phyloP scores from a whole-genome alignment of 2,797 vertebrate genomes.

The Girardinus metallicus region DNA sequence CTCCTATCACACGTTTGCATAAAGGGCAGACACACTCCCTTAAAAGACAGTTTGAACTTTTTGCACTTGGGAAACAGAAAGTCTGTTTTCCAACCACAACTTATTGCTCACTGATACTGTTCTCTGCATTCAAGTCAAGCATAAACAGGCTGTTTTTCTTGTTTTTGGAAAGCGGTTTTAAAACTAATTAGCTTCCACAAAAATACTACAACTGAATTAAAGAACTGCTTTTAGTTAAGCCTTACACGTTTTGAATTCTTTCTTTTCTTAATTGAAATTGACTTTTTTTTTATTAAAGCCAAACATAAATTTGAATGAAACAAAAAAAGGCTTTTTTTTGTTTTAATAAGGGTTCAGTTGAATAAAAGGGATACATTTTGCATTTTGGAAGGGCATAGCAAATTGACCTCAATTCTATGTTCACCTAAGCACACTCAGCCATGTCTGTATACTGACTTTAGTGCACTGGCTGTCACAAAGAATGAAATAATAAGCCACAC shows the following conservation, averaged over 20 bases:
- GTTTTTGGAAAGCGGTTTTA: neutral
- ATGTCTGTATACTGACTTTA: conserved; percentile 32
- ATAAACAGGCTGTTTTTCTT: conserved; percentile 3
- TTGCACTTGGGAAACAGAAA: neutral
- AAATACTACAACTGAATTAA: neutral
- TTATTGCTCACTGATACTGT: neutral
- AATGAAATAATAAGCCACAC: conserved; percentile 38
- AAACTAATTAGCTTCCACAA: neutral
- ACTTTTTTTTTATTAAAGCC: neutral
- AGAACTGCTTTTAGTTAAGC: neutral
- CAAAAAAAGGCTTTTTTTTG: neutral
- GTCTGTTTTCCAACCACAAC: neutral
- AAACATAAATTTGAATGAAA: neutral
- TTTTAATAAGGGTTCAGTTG: neutral
- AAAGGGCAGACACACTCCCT: neutral
- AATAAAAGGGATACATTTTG: neutral
- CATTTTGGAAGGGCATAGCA: neutral
- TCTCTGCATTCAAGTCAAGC: neutral
- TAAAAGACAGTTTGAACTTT: neutral
- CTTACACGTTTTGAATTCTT: neutral
- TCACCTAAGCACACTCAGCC: conserved; percentile 29
- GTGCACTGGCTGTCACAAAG: conserved; percentile 43
- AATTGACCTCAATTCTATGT: neutral
- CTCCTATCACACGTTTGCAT: neutral
- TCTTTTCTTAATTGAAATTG: neutral